phyloP scores from a whole-genome alignment of 2,113 vertebrate species.

The Ptyas mucosa region DNA sequence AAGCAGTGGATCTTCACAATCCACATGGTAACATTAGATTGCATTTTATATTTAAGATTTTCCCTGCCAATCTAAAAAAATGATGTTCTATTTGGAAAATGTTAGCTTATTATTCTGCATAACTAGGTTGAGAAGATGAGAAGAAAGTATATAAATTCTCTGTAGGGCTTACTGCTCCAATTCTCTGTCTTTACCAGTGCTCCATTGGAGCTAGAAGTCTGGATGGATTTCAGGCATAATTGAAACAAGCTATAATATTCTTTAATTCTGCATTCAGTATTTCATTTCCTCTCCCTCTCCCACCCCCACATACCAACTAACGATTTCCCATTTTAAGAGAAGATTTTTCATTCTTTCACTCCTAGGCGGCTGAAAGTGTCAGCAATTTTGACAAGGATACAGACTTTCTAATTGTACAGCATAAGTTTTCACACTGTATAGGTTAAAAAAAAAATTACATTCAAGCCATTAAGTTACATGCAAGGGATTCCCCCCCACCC shows the following conservation, averaged over 20 bases:
- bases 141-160: conserved; percentile 49
- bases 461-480: conserved; percentile 43
- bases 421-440: conserved; percentile 40
- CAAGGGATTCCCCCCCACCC: conserved; percentile 34
- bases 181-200: background rate
- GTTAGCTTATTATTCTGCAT: background rate
- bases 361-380: background rate
- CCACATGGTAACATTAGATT: conserved; percentile 12
- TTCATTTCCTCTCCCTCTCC: background rate
- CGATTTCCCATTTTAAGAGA: conserved; percentile 17
- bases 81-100: conserved; percentile 34
- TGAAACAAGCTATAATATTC: background rate
- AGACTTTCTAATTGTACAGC: conserved; percentile 45
- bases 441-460: conserved; percentile 30
- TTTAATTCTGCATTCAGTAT: background rate
- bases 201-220: background rate
- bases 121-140: conserved; percentile 49
- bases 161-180: conserved; percentile 57
- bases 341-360: conserved; percentile 30
- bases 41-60: conserved; percentile 43
- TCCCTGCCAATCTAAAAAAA: conserved; percentile 19
- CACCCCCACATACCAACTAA: background rate
- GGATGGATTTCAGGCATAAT: background rate
- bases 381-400: conserved; percentile 42
- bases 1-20: conserved; percentile 28